These are phyloP conservation scores for Epirrhoe alternata DNA, from an alignment of 2,888 invertebrate species.

Conservation along the genomic window DNA sequence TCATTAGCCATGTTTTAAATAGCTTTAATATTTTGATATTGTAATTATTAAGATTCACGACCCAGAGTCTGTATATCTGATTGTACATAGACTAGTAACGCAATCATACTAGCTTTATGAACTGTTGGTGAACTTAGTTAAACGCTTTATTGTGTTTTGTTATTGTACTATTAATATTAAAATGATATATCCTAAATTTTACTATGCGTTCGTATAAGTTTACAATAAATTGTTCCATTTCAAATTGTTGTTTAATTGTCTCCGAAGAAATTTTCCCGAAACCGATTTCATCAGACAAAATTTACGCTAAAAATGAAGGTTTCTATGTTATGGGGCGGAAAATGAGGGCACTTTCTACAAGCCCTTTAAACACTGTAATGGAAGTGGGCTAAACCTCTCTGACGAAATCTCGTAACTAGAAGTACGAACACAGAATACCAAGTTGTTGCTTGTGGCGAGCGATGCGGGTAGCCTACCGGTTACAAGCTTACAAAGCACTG, in stretches of 20 bases:
- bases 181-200: slow-evolving; percentile 84
- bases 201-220: slow-evolving; percentile 84
- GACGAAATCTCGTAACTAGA: slow-evolving; percentile 37
- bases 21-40: slow-evolving; percentile 80
- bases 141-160: slow-evolving; percentile 80
- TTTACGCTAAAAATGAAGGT: slow-evolving; percentile 29
- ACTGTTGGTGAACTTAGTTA: slow-evolving; percentile 80
- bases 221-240: slow-evolving; percentile 83
- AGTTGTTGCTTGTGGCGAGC: slow-evolving; percentile 20
- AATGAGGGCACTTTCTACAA: slow-evolving; percentile 37
- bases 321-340: slow-evolving; percentile 34
- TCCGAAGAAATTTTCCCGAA: background rate
- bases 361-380: slow-evolving; percentile 37
- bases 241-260: slow-evolving; percentile 48
- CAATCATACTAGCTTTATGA: slow-evolving; percentile 76
- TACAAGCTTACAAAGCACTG: slow-evolving; percentile 13
- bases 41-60: slow-evolving; percentile 60
- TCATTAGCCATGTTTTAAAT: slow-evolving; percentile 76
- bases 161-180: slow-evolving; percentile 79
- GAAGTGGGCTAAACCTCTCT: slow-evolving; percentile 39
- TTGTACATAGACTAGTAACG: slow-evolving; percentile 61
- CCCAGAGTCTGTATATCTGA: slow-evolving; percentile 53
- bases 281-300: slow-evolving; percentile 11
- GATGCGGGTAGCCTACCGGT: slow-evolving; percentile 15
- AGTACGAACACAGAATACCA: slow-evolving; percentile 30